Evolutionary conservation across 2,113 vertebrate genomes (phyloP), one percentile per base, ranked within the genome.

Genomic region (Pimephales promelas): DNA sequence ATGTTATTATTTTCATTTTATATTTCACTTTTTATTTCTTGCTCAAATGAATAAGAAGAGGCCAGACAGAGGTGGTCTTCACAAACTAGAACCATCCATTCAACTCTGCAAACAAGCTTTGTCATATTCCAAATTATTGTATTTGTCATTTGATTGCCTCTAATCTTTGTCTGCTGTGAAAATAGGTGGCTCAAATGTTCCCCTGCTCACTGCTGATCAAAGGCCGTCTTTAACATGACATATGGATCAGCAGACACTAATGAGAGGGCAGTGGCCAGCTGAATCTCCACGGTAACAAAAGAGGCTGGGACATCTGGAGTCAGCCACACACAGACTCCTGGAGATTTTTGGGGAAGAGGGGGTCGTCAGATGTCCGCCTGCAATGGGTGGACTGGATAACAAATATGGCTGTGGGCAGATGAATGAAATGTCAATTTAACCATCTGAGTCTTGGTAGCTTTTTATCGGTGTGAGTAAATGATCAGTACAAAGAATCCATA

Each of bases 221-320:
- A 87, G 80, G 24, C 80, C 54, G 34, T 81, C 64, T 85, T 84
- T 85, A 76, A 82, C 64, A 81, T 85, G 85, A 86, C 87, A 88
- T 88, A 86, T 87, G 87, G 85, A 87, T 87, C 85, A 85, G 81
- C 77, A 79, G 87, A 88, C 87, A 87, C 83, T 88, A 88, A 88
- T 85, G 78, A 85, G 83, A 61, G 74, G 82, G 81, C 79, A 52
- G 81, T 75, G 88, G 84, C 77, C 84, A 82, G 84, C 84, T 86
- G 88, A 86, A 75, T 84, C 84, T 82, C 82, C 73, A 84, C 84
- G 47, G 83, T 76, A 86, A 85, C 82, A 88, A 84, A 81, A 83
- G 82, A 83, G 79, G 74, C 57, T 73, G 84, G 79, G 82, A 88
- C 85, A 87, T 83, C 81, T 73, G 83, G 82, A 87, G 74, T 62